These are phyloP conservation scores for Desmodus rotundus DNA, from an alignment of 2,113 vertebrate genomes.

Conservation along the genomic window DNA sequence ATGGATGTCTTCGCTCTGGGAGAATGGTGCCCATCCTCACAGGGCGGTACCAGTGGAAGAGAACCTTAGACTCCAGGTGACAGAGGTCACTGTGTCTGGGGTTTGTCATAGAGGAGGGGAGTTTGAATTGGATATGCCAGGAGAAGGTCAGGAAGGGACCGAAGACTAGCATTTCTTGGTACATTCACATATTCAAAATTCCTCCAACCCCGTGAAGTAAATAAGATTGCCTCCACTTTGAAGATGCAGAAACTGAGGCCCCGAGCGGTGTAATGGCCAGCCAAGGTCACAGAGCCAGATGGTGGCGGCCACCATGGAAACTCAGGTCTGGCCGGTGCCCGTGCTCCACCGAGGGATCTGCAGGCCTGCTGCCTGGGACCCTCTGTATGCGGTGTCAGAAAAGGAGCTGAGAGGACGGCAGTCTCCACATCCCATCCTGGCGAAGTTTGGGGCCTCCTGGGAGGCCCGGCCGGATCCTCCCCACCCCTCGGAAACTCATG, in stretches of 20 bases:
- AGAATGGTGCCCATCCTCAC: not conserved
- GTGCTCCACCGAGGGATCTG: not conserved
- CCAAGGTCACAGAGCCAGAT: not conserved
- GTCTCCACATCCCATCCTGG: not conserved
- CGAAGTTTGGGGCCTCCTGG: not conserved
- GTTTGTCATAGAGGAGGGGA: not conserved
- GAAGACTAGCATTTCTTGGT: not conserved
- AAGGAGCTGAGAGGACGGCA: not conserved
- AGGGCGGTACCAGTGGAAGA: not conserved
- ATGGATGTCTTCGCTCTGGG: not conserved
- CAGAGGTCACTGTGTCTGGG: not conserved
- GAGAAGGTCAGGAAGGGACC: not conserved
- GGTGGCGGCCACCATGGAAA: not conserved
- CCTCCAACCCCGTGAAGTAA: not conserved
- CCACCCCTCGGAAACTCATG: conserved; percentile 54
- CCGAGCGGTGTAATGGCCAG: no score
- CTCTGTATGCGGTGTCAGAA: not conserved
- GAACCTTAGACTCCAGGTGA: not conserved
- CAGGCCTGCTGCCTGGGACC: not conserved
- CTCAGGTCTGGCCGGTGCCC: not conserved
- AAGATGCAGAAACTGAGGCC: not conserved
- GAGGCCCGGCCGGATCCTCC: conserved; percentile 44
- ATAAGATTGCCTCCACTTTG: not conserved
- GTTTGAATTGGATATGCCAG: not conserved
- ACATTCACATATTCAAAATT: not conserved